Percentiles rank a stretch among this genome's conserved stretches.
These are phyloP conservation scores for Brachyrhaphis roseni DNA, from an alignment of 2,797 vertebrate genomes.

Conservation along the genomic window DNA sequence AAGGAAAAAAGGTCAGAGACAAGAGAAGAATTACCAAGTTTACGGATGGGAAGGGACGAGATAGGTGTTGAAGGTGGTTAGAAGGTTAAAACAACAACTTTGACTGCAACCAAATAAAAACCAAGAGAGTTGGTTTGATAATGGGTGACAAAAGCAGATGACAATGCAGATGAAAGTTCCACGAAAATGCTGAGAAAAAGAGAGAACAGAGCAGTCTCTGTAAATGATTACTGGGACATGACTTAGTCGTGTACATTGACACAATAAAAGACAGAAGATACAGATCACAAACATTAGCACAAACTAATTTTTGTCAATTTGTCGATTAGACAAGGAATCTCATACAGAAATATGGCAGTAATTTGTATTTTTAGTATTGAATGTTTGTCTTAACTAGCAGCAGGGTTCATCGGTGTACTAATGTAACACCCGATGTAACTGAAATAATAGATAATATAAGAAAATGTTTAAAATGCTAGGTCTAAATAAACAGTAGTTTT, in stretches of 20 bases:
- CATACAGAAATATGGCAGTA: constrained; percentile 2
- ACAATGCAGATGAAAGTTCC: background rate
- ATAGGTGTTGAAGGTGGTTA: background rate
- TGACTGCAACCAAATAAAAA: constrained; percentile 24
- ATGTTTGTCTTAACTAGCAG: background rate
- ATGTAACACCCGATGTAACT: background rate
- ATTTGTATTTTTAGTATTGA: constrained; percentile 12
- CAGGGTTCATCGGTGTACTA: background rate
- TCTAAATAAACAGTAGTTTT: background rate
- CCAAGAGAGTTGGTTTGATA: constrained; percentile 2
- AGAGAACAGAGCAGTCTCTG: constrained; percentile 22
- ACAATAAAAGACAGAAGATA: constrained; percentile 19
- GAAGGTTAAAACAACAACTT: background rate
- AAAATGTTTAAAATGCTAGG: background rate
- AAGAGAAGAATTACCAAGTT: constrained; percentile 13
- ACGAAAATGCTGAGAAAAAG: constrained; percentile 3
- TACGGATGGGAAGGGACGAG: background rate
- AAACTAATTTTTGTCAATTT: constrained; percentile 13
- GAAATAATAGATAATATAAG: background rate
- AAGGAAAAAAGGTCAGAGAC: constrained; percentile 28
- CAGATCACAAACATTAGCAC: constrained; percentile 41
- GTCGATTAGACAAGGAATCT: constrained; percentile 18
- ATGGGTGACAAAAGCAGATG: constrained; percentile 8
- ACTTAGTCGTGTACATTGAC: constrained; percentile 25
- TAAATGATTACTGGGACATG: constrained; percentile 27